Evolutionary conservation across 23 tunicate species (phyloP), one percentile per base, ranked within the genome.

Genomic region (Trididemnum clinides): DNA sequence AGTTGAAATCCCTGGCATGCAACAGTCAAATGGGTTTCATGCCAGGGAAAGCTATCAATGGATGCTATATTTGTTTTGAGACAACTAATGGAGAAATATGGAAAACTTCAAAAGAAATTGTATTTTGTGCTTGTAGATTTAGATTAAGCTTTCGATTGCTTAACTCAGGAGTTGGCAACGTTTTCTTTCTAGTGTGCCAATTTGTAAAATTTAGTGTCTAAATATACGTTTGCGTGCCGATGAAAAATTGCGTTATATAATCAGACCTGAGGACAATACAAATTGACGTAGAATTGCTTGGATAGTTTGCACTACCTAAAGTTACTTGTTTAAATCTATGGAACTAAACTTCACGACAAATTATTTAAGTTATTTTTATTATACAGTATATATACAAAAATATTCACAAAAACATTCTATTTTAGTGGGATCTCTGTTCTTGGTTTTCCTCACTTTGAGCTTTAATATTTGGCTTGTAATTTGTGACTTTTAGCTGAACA

Each of bases 401-500:
- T 81, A 84, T 35, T 75, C 88, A 84, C 36, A 84, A 71, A 28
- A 84, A 31, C 66, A 74, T 84, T 37, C 27, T 38, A 72, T 75
- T 85, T 78, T 51, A 85, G 30, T 76, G 84, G 54, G 73, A 76
- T 77, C 89, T 28, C 81, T 85, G 83, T 62, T 33, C 83, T 77
- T 79, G 89, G 74, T 59, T 84, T 85, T 85, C 37, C 89, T 78
- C 39, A 58, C 85, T 79, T 39, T 19, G 82, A 84, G 33, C 88
- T 84, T 84, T 76, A 51, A 10, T 54, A 84, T 84, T 51, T n/a
- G 88, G 51, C 79, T 71, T 76, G 75, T 84, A 72, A 23, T 72
- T 71, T 38, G 83, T 26, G 85, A 75, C 65, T 84, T 84, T 84
- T n/a, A 75, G 88, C 75, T n/a, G 65, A 84, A 84, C 88, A 78